Percentiles rank a stretch among this genome's conserved stretches.
Conservation (phyloP, 2,888 invertebrate genomes). For the Himalopsyche anomala region DNA sequence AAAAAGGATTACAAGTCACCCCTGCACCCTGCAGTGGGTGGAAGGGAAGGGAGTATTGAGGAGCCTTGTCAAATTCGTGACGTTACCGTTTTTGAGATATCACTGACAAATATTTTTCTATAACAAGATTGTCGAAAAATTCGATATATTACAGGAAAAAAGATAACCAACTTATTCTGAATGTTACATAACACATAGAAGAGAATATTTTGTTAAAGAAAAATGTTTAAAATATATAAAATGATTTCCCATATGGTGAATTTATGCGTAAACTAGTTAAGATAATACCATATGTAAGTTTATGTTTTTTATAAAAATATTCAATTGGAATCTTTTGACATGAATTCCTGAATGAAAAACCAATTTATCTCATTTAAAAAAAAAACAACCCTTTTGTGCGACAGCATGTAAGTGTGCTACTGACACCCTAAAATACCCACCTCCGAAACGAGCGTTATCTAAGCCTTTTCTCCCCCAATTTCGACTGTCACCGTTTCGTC, state of each 20-base stretch:
- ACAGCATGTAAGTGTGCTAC: neutral
- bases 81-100: neutral
- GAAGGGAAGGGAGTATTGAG: neutral
- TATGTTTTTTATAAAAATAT: no score
- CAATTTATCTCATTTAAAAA: neutral
- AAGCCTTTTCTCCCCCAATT: conserved; percentile 52
- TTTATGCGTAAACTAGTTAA: no score
- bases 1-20: conserved; percentile 65
- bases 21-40: conserved; percentile 41
- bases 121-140: no score
- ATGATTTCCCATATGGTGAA: no score
- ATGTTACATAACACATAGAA: no score
- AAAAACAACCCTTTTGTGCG: conserved; percentile 1
- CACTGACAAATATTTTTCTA: neutral
- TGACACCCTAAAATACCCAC: conserved; percentile 11
- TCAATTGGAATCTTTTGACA: no score
- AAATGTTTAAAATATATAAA: no score
- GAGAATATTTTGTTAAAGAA: no score
- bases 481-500: conserved; percentile 65
- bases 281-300: no score
- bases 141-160: no score
- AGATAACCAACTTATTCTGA: no score
- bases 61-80: neutral
- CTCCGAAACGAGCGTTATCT: neutral
- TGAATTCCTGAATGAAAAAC: no score